A percentile compares a stretch with the other conserved stretches of the same genome.
These are phyloP conservation scores for Diphyllodes magnificus DNA, from an alignment of 2,113 vertebrate species.

Conservation along the genomic window DNA sequence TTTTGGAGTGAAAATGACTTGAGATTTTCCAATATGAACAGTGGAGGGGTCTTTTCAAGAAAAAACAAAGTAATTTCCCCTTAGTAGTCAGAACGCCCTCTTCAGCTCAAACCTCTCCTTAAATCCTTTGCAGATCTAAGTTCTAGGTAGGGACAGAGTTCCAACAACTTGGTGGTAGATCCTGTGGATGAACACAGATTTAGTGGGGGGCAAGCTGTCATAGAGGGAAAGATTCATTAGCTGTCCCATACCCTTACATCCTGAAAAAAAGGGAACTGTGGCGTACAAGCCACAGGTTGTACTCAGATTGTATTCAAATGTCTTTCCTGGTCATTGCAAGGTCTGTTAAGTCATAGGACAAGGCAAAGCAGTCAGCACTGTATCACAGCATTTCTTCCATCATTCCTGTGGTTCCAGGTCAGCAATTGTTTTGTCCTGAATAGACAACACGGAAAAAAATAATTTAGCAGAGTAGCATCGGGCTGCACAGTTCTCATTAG, in stretches of 20 bases:
- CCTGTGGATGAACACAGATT: not conserved
- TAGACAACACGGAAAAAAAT: not conserved
- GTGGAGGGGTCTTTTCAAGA: not conserved
- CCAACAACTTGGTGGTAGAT: accelerated
- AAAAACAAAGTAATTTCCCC: not conserved
- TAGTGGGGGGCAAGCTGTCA: not conserved
- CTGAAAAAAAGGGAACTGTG: not conserved
- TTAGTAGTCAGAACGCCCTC: not conserved
- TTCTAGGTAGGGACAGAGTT: not conserved
- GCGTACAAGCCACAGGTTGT: not conserved
- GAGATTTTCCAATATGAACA: not conserved
- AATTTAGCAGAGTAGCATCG: not conserved
- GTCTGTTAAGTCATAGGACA: not conserved
- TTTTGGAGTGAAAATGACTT: not conserved
- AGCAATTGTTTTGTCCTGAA: not conserved
- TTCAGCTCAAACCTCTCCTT: not conserved
- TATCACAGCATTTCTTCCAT: not conserved
- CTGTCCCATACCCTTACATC: not conserved
- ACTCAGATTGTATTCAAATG: not conserved
- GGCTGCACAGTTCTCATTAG: not conserved
- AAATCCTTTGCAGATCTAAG: not conserved
- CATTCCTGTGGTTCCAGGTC: not conserved
- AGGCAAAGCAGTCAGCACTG: not conserved
- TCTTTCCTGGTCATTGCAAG: not conserved
- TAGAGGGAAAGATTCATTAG: not conserved